Evolutionary conservation across 2,888 invertebrate species (phyloP).

Genomic region (Ariolimax columbianus): DNA sequence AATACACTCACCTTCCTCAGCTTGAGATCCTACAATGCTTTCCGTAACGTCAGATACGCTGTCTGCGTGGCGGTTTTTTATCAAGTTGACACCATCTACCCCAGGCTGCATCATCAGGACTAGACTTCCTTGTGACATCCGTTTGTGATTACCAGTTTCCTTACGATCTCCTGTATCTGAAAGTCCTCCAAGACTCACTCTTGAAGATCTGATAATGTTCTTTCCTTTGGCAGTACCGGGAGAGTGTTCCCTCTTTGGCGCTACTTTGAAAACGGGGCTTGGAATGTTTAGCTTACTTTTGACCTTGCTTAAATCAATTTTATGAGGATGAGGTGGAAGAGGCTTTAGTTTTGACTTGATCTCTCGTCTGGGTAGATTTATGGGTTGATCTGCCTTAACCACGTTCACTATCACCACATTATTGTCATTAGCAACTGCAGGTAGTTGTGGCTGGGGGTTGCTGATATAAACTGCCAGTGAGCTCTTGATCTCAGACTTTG

Average conservation of each 20-base stretch:
- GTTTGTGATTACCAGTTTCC: not conserved
- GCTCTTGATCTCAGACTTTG: conserved; percentile 91
- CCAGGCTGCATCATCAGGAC: conserved; percentile 20
- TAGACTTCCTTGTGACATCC: conserved; percentile 22
- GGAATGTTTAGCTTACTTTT: conserved; percentile 67
- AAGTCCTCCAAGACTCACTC: conserved; percentile 11
- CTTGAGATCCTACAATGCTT: not conserved
- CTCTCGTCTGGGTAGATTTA: not conserved
- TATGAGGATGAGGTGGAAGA: conserved; percentile 56
- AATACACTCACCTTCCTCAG: not conserved
- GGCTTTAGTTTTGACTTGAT: conserved; percentile 37
- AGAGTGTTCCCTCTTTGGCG: conserved; percentile 51
- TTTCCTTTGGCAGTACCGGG: conserved; percentile 17
- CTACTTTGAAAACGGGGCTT: conserved; percentile 38
- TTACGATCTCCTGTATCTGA: not conserved
- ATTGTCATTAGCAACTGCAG: not conserved
- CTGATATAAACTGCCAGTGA: conserved; percentile 82
- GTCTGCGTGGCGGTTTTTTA: conserved; percentile 66
- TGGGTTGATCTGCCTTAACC: not conserved
- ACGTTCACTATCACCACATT: not conserved
- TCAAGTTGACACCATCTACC: conserved; percentile 55
- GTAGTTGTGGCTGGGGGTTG: conserved; percentile 58
- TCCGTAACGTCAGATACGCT: conserved; percentile 52
- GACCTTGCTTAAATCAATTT: conserved; percentile 72
- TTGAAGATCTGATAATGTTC: not conserved